Evolutionary conservation across 2,888 invertebrate genomes (phyloP), one percentile per base, ranked within the genome.

Genomic region (Uloborus plumipes): DNA sequence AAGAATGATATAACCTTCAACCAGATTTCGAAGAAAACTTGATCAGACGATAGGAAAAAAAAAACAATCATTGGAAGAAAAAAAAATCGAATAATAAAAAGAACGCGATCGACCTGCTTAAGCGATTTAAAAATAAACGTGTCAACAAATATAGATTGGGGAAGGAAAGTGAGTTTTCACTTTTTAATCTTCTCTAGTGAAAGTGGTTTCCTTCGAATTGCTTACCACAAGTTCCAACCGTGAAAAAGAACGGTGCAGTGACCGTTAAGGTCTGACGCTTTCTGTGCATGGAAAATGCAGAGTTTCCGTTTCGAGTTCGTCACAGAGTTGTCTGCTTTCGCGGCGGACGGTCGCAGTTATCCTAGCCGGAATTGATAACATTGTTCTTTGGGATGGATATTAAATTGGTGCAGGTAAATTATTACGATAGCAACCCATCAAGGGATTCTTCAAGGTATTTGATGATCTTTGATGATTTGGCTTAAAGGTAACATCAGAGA

Each of bases 71-170:
- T 53, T 49, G 22, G 49, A 59, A 50, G 65, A n/a, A 22, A 66
- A 15, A 47, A 49, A 59, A 59, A 22, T 13, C 53, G 13, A 53
- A 53, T 15, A 58, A 59, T 47, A 65, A 74, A 49, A 65, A 15
- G 11, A 1, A 20, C 14, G 26, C 18, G 26, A 14, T 39, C 58
- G 75, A 75, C 75, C 75, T 75, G 66, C 50, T 75, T 75, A 22
- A 49, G 49, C 49, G 67, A 51, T 53, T 75, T 75, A 67, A 59
- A 74, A 75, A 75, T 75, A 75, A 75, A 75, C 66, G 49, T 51
- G 66, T 75, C 75, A 59, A 61, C 75, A 67, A 75, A 53, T 73
- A 75, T 75, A 66, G 75, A 66, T 47, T 20, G 55, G 51, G 47
- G 59, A 31, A 65, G n/a, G 51, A 20, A 65, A 67, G 20, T 58